Evolutionary conservation across 2,888 invertebrate species (phyloP), one percentile per base, ranked within the genome.

Genomic region (Amiota minor): DNA sequence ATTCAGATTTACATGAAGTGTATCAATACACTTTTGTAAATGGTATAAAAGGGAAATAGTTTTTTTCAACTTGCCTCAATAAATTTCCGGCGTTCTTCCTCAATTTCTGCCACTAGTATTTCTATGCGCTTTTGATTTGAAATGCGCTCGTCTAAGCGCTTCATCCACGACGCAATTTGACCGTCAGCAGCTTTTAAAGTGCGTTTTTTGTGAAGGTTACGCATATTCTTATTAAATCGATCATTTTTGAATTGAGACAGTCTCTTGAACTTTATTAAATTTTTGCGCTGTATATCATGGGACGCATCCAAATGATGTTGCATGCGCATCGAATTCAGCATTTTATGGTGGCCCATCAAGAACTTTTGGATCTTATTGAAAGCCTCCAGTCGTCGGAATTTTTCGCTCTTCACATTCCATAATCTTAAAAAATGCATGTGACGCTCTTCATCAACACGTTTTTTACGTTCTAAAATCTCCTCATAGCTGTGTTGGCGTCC

Each of bases 211-310:
- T 75, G 59, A 46, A 86, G 56, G 0, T 72, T 69, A 2, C 79
- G 79, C 59, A 85, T 73, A 47, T 87, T 85, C 61, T 78, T 85
- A n/a, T 86, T 80, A 3, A 85, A 76, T 3, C 88, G 83, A 53
- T 88, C 86, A 64, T 83, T 84, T 50, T 89, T 88, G 35, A 86
- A 85, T 69, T 88, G 86, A 46, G 85, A 82, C 14, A 83, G 75
- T 72, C 88, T 89, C 77, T 90, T 90, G 4, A 88, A 72, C n/a
- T 82, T 83, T 46, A 89, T 89, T 10, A 89, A 67, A 12, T 85
- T 80, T 35, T 88, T 88, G 9, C 87, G 81, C 73, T 86, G 81
- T 55, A 88, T 59, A 74, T 90, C 89, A 49, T 78, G 70, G 14
- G 83, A 80, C 9, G 79, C 70, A n/a, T 81, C 81, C n/a, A 81